These are phyloP conservation scores for Neolamprologus sp. DNA, from an alignment of 2,113 vertebrate species.

Conservation along the genomic window DNA sequence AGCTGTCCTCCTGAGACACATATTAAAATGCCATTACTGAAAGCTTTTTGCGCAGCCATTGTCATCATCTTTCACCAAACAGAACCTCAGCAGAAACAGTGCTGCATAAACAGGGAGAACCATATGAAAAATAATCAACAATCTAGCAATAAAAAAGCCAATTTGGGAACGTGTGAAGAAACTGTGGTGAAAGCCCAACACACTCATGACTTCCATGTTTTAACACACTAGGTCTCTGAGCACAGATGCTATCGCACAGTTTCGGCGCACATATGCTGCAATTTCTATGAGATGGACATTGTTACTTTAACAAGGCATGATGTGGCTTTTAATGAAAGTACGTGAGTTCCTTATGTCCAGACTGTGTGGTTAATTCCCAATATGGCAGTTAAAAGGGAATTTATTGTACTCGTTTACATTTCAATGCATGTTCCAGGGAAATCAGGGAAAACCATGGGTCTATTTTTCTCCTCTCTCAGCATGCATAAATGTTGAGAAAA, in stretches of 20 bases:
- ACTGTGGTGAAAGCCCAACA: constrained; percentile 51
- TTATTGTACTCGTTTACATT: constrained; percentile 71
- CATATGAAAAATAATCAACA: constrained; percentile 15
- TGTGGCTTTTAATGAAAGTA: constrained; percentile 59
- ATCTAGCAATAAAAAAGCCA: constrained; percentile 30
- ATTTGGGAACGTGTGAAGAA: constrained; percentile 56
- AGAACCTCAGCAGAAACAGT: constrained; percentile 9
- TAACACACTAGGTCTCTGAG: background rate
- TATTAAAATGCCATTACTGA: constrained; percentile 40
- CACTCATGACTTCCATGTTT: constrained; percentile 10
- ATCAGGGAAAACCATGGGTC: constrained; percentile 54
- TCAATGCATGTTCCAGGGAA: constrained; percentile 65
- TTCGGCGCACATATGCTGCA: background rate
- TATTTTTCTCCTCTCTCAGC: constrained; percentile 54
- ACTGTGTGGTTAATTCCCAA: constrained; percentile 54
- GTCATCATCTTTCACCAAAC: constrained; percentile 47
- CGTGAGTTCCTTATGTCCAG: constrained; percentile 53
- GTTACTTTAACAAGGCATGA: constrained; percentile 53
- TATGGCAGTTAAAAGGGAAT: constrained; percentile 64
- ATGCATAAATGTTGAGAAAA: constrained; percentile 54
- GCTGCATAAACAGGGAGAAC: constrained; percentile 41
- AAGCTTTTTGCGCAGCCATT: constrained; percentile 25
- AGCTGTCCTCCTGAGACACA: background rate
- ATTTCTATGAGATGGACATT: constrained; percentile 49
- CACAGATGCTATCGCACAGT: constrained; percentile 45